phyloP scores from a whole-genome alignment of 37 sponge, comb jelly and placozoan genomes.

The Beroe forskalii region DNA sequence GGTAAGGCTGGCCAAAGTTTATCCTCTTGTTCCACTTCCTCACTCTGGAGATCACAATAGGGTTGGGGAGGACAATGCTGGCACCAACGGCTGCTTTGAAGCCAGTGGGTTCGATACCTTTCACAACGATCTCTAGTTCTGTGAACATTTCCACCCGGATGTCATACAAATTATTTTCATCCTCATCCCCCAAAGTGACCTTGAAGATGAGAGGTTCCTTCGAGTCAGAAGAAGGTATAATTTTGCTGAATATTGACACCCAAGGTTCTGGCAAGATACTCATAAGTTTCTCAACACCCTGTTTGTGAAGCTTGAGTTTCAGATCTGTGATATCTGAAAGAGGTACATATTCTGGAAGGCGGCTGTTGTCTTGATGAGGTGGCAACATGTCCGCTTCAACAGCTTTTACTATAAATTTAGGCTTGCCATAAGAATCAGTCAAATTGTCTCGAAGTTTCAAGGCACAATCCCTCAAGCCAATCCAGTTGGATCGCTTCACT shows the following conservation, averaged over 20 bases:
- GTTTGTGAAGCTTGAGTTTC: slow-evolving; percentile 4
- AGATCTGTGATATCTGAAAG: background rate
- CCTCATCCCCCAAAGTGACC: slow-evolving; percentile 3
- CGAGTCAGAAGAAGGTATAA: background rate
- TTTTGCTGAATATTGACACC: background rate
- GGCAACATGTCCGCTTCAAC: background rate
- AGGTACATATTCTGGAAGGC: background rate
- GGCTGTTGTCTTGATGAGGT: background rate
- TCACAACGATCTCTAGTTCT: background rate
- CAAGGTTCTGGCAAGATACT: slow-evolving; percentile 9
- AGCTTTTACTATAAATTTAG: slow-evolving; percentile 18
- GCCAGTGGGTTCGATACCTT: background rate
- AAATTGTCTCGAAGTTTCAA: slow-evolving; percentile 13
- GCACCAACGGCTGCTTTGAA: slow-evolving; percentile 64
- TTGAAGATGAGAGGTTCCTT: slow-evolving; percentile 15
- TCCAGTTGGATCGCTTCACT: slow-evolving; percentile 27
- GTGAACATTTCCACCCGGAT: slow-evolving; percentile 35
- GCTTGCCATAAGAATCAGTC: background rate
- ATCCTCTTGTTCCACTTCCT: slow-evolving; percentile 41
- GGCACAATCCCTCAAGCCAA: slow-evolving; percentile 30
- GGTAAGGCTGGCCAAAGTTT: slow-evolving; percentile 28
- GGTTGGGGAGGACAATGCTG: background rate
- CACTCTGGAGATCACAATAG: slow-evolving; percentile 12
- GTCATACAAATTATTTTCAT: background rate
- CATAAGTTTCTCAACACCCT: slow-evolving; percentile 27